Conservation (phyloP, 2,888 invertebrate genomes). For the Pristionchus arcanus region DNA sequence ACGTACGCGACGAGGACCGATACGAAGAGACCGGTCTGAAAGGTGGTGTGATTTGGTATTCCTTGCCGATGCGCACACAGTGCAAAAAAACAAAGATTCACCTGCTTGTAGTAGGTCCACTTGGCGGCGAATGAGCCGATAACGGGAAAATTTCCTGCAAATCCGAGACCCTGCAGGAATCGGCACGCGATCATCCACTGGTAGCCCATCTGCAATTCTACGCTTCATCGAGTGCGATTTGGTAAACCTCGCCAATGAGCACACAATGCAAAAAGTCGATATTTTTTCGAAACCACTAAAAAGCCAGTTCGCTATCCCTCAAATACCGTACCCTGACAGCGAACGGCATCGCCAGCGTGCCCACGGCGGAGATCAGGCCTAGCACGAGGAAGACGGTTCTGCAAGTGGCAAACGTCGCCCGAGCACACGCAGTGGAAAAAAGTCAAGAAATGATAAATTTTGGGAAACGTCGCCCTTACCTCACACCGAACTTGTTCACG, state of each 20-base stretch:
- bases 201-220: slow-evolving; percentile 63
- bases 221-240: not conserved
- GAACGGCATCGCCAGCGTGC: slow-evolving; percentile 73
- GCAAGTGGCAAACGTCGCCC: not conserved
- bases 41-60: too few species aligned
- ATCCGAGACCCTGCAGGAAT: slow-evolving; percentile 75
- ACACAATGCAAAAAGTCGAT: not conserved
- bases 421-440: not conserved
- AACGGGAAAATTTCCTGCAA: slow-evolving; percentile 78
- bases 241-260: not conserved
- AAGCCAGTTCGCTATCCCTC: not conserved
- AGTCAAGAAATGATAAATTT: not conserved
- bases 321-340: slow-evolving; percentile 68
- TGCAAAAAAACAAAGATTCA: slow-evolving; percentile 10
- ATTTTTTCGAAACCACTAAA: not conserved
- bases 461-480: slow-evolving; percentile 28
- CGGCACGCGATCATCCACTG: slow-evolving; percentile 66
- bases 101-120: slow-evolving; percentile 78
- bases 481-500: slow-evolving; percentile 62
- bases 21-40: slow-evolving; percentile 76
- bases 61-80: not conserved
- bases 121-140: slow-evolving; percentile 78
- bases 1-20: slow-evolving; percentile 78
- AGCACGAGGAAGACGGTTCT: slow-evolving; percentile 73
- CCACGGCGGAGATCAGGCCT: slow-evolving; percentile 74